Conservation (phyloP, 2,113 vertebrate genomes). For the Thunnus maccoyii region DNA sequence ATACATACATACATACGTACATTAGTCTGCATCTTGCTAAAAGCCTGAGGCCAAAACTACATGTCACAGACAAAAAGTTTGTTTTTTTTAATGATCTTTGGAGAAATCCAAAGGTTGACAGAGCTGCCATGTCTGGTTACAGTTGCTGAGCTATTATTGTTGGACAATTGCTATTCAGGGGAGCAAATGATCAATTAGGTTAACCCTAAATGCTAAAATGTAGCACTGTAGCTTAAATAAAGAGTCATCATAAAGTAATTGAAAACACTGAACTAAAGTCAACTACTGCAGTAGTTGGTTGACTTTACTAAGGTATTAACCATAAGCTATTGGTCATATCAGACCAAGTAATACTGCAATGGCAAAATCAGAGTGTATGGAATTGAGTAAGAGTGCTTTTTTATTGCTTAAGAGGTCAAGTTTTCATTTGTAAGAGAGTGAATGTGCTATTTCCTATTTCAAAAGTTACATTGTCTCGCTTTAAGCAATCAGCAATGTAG, state of each 20-base stretch:
- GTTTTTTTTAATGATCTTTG: not conserved
- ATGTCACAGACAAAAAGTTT: not conserved
- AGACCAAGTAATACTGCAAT: not conserved
- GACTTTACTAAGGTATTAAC: not conserved
- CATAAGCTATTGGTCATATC: not conserved
- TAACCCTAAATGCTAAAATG: too few species aligned
- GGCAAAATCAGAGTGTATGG: not conserved
- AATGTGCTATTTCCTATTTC: not conserved
- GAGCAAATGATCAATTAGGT: not conserved
- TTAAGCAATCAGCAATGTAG: not conserved
- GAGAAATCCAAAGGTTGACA: not conserved
- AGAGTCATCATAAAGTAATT: too few species aligned
- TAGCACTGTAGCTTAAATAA: too few species aligned
- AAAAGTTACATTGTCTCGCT: conserved; percentile 1
- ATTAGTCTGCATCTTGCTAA: not conserved
- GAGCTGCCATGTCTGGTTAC: not conserved
- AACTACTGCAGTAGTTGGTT: too few species aligned
- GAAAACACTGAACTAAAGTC: too few species aligned
- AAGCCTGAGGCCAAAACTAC: not conserved
- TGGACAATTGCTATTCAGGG: not conserved
- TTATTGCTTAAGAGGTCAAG: not conserved
- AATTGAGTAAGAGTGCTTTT: not conserved
- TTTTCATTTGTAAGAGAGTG: not conserved
- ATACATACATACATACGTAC: not conserved
- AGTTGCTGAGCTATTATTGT: not conserved